These are phyloP conservation scores for Pelecanoides urinatrix DNA, from an alignment of 2,113 vertebrate species.

Conservation along the genomic window DNA sequence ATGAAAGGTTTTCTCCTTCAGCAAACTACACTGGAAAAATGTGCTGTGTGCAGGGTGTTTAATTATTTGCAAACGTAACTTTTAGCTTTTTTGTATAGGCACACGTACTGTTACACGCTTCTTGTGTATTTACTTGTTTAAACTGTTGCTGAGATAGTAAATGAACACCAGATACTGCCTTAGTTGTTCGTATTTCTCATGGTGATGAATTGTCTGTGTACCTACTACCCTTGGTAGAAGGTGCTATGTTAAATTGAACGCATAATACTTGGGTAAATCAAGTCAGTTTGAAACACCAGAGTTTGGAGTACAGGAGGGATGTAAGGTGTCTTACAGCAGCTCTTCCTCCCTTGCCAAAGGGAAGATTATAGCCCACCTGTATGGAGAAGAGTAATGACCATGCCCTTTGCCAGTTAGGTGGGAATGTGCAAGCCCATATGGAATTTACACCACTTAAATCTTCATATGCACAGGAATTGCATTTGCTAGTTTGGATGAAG, in stretches of 20 bases:
- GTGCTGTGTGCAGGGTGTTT: not conserved
- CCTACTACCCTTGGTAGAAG: not conserved
- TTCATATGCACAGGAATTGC: not conserved
- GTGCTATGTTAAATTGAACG: not conserved
- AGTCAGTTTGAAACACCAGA: not conserved
- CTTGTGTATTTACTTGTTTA: not conserved
- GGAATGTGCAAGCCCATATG: not conserved
- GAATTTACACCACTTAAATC: not conserved
- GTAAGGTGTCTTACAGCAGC: not conserved
- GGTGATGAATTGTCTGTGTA: not conserved
- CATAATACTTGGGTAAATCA: not conserved
- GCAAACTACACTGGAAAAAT: not conserved
- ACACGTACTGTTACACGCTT: accelerated
- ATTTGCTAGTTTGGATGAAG: not conserved
- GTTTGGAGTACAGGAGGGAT: not conserved
- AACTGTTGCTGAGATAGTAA: not conserved
- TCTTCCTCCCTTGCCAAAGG: not conserved
- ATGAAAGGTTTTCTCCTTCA: not conserved
- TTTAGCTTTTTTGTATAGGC: not conserved
- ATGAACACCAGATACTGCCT: not conserved
- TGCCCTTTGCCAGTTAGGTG: not conserved
- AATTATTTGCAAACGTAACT: not conserved
- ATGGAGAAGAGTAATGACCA: not conserved
- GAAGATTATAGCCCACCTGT: not conserved
- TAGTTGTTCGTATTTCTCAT: not conserved